Percentiles rank a stretch among this genome's conserved stretches.
phyloP scores from a whole-genome alignment of 2,888 invertebrate species.

The Fissipunctia ypsillon region DNA sequence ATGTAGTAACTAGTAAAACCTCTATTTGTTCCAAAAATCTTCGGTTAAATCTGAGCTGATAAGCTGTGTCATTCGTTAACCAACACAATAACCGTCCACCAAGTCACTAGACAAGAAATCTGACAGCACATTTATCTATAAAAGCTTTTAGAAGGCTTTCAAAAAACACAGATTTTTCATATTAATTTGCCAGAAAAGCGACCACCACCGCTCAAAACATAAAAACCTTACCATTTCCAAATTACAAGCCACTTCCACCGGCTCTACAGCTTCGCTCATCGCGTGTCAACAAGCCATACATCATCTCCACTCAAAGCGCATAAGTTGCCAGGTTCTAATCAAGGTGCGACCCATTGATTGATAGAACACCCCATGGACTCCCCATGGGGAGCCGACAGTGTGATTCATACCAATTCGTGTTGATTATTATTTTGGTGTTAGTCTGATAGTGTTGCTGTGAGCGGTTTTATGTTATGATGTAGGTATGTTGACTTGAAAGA shows the following conservation, averaged over 20 bases:
- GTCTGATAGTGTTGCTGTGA: slow-evolving; percentile 1
- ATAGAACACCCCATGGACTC: slow-evolving; percentile 75
- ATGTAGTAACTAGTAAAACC: background rate
- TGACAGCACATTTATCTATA: background rate
- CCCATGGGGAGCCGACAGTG: slow-evolving; percentile 59
- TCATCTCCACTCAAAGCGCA: slow-evolving; percentile 87
- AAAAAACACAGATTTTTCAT: background rate
- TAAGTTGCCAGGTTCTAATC: slow-evolving; percentile 84
- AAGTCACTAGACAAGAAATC: background rate
- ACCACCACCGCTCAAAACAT: background rate
- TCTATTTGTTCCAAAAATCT: background rate
- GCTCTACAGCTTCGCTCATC: slow-evolving; percentile 56
- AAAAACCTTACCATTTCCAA: background rate
- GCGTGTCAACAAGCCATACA: slow-evolving; percentile 85
- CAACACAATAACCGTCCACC: background rate
- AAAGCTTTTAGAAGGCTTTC: background rate
- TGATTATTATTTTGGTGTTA: slow-evolving; percentile 55
- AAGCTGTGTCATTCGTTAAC: background rate
- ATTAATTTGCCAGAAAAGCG: background rate
- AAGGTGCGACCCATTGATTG: slow-evolving; percentile 88
- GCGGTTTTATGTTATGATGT: too few species aligned
- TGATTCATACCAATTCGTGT: slow-evolving; percentile 70
- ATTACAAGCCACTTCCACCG: slow-evolving; percentile 55
- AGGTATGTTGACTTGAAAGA: too few species aligned
- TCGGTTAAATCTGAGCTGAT: background rate